A percentile compares a stretch with the other conserved stretches of the same genome.
phyloP scores from a whole-genome alignment of 2,888 invertebrate species.

The Hyalella azteca region DNA sequence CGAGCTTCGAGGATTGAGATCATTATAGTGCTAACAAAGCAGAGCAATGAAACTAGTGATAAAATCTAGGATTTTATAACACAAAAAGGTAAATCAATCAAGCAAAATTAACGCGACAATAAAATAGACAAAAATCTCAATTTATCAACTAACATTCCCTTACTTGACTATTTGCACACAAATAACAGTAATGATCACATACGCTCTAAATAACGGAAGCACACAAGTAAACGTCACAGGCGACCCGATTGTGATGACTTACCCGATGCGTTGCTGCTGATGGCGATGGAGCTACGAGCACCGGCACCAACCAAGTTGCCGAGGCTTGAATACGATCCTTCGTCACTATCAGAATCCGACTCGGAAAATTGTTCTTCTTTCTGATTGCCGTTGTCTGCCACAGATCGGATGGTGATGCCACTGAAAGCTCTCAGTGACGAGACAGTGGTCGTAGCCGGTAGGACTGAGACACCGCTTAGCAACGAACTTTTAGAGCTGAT shows the following conservation, averaged over 20 bases:
- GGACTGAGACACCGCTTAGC: background rate
- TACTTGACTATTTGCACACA: too few relatives aligned
- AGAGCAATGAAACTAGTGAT: too few relatives aligned
- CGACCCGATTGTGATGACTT: background rate
- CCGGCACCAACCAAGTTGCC: background rate
- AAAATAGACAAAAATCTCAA: too few relatives aligned
- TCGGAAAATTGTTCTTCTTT: background rate
- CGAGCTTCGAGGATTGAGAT: too few relatives aligned
- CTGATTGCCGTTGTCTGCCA: background rate
- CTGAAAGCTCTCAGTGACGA: background rate
- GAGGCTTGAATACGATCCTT: too few relatives aligned
- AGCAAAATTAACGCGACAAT: too few relatives aligned
- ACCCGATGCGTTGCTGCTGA: conserved; percentile 5
- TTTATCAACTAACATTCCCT: too few relatives aligned
- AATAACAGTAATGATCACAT: too few relatives aligned
- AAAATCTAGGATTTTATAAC: too few relatives aligned
- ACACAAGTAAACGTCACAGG: background rate
- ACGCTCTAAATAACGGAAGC: too few relatives aligned
- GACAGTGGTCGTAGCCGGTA: background rate
- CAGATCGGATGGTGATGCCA: conserved; percentile 8
- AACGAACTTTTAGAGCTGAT: background rate
- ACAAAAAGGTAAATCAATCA: too few relatives aligned
- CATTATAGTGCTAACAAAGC: too few relatives aligned
- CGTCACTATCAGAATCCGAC: conserved; percentile 8
- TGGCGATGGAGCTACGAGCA: background rate